Conservation (phyloP, 2,797 vertebrate genomes). For the Sylvia borin region DNA sequence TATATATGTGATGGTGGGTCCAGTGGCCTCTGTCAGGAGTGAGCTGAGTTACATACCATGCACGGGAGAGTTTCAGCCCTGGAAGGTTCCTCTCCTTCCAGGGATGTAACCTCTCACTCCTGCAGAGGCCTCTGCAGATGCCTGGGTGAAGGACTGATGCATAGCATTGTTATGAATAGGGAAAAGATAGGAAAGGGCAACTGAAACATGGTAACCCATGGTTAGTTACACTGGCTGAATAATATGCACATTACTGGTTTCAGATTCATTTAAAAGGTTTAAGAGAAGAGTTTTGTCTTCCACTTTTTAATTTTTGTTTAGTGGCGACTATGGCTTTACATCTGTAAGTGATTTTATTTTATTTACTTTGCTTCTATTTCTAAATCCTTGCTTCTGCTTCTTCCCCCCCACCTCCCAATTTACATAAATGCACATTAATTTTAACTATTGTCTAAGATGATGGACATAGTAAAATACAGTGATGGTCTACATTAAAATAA, state of each 20-base stretch:
- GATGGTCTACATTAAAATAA: background rate
- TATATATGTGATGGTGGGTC: background rate
- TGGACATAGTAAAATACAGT: background rate
- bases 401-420: accelerated
- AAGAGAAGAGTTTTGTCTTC: background rate
- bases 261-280: background rate
- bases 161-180: background rate
- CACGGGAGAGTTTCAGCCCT: background rate
- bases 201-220: background rate
- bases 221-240: background rate
- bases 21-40: background rate
- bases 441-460: background rate
- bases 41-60: background rate
- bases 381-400: background rate
- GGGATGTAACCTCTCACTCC: background rate
- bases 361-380: background rate
- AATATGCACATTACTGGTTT: background rate
- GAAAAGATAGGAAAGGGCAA: background rate
- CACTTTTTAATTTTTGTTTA: background rate
- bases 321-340: background rate
- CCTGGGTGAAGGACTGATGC: background rate
- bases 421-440: background rate
- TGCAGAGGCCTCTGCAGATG: background rate
- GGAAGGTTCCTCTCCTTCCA: background rate
- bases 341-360: background rate